These are phyloP conservation scores for Actinernus sp. DNA, from an alignment of 92 coral and sea anemone species.

Conservation along the genomic window DNA sequence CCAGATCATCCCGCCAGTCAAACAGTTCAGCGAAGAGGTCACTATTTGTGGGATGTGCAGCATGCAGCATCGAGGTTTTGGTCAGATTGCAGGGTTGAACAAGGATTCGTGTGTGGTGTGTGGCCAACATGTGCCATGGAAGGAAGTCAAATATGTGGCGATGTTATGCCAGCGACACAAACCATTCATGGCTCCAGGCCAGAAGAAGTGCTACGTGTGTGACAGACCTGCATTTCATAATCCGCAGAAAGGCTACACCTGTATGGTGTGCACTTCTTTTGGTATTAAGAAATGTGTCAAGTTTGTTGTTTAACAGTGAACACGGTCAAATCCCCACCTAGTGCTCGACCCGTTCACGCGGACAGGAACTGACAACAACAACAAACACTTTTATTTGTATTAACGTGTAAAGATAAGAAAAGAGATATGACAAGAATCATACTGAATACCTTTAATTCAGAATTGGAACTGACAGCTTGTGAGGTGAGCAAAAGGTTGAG, in stretches of 20 bases:
- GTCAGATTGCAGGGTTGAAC: conserved; percentile 49
- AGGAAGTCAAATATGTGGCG: conserved; percentile 52
- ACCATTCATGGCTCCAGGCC: conserved; percentile 61
- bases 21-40: conserved; percentile 54
- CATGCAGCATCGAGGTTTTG: conserved; percentile 57
- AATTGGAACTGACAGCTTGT: no score
- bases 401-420: no score
- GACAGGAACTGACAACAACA: no score
- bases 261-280: conserved; percentile 41
- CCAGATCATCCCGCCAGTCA: conserved; percentile 25
- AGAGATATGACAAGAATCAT: no score
- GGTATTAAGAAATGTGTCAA: conserved; percentile 57
- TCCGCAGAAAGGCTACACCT: conserved; percentile 50
- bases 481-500: no score
- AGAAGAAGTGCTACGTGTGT: conserved; percentile 70
- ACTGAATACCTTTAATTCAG: no score
- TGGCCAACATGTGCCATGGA: conserved; percentile 59
- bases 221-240: conserved; percentile 39
- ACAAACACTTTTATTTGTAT: no score
- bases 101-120: conserved; percentile 73
- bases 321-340: no score
- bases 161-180: conserved; percentile 68
- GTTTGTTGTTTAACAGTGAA: conserved; percentile 34
- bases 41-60: conserved; percentile 75
- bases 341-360: no score